A percentile compares a stretch with the other conserved stretches of the same genome.
phyloP scores from a whole-genome alignment of 2,888 invertebrate species.

The Hypselothyrea guttata region DNA sequence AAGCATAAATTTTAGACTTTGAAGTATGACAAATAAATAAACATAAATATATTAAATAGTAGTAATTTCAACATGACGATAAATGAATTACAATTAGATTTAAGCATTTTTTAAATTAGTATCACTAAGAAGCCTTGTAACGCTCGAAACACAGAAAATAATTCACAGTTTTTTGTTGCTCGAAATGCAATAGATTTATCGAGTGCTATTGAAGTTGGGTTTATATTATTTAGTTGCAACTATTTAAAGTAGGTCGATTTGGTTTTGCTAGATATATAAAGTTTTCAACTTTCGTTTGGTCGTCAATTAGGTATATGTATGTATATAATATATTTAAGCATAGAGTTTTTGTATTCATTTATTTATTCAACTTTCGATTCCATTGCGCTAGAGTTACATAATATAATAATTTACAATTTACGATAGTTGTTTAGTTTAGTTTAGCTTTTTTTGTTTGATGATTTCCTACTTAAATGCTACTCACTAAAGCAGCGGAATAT shows the following conservation, averaged over 20 bases:
- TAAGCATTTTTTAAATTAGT: constrained; percentile 78
- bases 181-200: no score
- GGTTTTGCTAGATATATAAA: constrained; percentile 45
- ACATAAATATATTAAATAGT: no score
- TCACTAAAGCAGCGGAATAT: constrained; percentile 13
- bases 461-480: constrained; percentile 49
- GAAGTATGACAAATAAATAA: no score
- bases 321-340: constrained; percentile 47
- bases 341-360: constrained; percentile 39
- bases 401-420: constrained; percentile 29
- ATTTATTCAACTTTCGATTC: constrained; percentile 8
- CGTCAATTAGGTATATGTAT: constrained; percentile 63
- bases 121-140: constrained; percentile 82
- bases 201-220: neutral
- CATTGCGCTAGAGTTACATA: constrained; percentile 17
- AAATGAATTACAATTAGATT: no score
- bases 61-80: no score
- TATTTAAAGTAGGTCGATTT: constrained; percentile 34
- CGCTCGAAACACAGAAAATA: no score
- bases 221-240: constrained; percentile 29
- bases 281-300: constrained; percentile 73
- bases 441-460: constrained; percentile 1
- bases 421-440: constrained; percentile 13
- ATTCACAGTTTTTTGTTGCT: no score
- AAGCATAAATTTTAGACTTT: no score